Conservation (phyloP, 2,113 vertebrate genomes). For the Ctenomys sociabilis region DNA sequence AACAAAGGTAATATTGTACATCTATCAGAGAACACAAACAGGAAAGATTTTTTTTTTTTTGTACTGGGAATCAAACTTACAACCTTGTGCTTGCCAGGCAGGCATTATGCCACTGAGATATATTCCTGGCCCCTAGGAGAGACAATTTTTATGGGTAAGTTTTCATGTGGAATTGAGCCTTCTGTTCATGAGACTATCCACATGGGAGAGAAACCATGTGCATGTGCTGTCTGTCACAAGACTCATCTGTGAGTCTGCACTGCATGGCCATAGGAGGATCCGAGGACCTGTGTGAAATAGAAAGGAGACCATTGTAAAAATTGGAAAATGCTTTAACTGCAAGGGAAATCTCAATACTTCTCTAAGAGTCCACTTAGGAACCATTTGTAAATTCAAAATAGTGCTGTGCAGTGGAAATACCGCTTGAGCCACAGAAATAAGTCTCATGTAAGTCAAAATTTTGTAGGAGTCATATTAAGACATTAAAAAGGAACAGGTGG, state of each 20-base stretch:
- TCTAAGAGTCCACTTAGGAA: background rate
- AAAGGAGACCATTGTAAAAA: background rate
- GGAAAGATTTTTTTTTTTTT: background rate
- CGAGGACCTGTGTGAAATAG: background rate
- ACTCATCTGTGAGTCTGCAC: background rate
- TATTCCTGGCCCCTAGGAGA: too few relatives aligned
- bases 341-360: background rate
- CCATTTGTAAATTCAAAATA: background rate
- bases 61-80: too few relatives aligned
- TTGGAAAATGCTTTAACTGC: background rate
- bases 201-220: background rate
- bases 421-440: background rate
- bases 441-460: background rate
- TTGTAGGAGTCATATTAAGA: conserved; percentile 37
- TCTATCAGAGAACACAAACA: background rate
- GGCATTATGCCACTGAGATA: too few relatives aligned
- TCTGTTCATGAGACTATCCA: background rate
- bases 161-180: background rate
- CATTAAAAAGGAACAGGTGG: background rate
- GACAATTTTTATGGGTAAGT: background rate
- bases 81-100: too few relatives aligned
- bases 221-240: background rate
- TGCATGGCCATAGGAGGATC: background rate
- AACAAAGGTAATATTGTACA: conserved; percentile 32
- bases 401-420: background rate